Base-by-base conservation (phyloP, 2,113 vertebrate species). In the Oncorhynchus masou region DNA sequence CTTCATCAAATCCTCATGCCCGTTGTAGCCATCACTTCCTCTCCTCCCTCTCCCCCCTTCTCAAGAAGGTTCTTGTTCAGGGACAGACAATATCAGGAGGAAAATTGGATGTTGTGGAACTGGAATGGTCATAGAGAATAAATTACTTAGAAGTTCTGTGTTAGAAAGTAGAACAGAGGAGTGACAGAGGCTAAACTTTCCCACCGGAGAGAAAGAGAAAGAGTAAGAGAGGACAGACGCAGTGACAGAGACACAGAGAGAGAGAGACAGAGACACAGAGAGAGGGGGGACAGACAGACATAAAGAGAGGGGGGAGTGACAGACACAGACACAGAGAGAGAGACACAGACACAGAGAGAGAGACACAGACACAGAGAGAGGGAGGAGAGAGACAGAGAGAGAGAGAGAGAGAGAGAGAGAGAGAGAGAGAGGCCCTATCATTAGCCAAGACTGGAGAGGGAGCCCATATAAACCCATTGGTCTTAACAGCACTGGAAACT, bases 401-500 rank as follows among this genome's bases (percentile, higher is more conserved):
- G 49, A 51, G 20, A 71, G 74, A 75, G 57, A 25, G 15, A 27
- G 4, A 20, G 20, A 15, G 15, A 64, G 24, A 64, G n/a, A 76
- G 60, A 51, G 1, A 12, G 51, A 80, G 51, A 22, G 20, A 22
- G 59, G 5, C 5, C 3, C 59, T 77, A 77, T 62, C 51, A 54
- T 15, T 54, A 54, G 16, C 51, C 51, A 75, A 80, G 71, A 60
- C 74, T 82, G 51, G 73, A 54, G 74, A 73, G 67, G 69, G 76
- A 54, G 69, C 27, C 82, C 20, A 54, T 70, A 66, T 81, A 75
- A 86, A 75, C 79, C 76, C 22, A 48, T 1, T 66, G 59, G 75
- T 24, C 62, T 29, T 77, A 80, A 82, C 77, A 27, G 75, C 67
- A 29, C 79, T 85, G 85, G 81, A 89, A 86, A 88, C 69, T 77